Evolutionary conservation across 2,113 vertebrate species (phyloP).

Genomic region (Sinocyclocheilus rhinocerous): DNA sequence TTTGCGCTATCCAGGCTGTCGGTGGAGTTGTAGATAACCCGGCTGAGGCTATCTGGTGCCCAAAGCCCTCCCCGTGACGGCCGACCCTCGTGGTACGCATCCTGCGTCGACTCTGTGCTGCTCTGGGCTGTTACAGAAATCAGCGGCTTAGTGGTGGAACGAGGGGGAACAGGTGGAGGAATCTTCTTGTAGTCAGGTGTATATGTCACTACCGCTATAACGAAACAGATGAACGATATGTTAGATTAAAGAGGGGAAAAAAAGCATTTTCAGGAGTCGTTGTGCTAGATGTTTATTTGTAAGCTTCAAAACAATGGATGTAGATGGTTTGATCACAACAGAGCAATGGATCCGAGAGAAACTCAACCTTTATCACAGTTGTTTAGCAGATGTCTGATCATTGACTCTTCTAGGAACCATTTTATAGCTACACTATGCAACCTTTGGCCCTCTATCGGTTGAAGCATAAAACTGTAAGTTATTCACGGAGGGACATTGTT

Average conservation of each 20-base stretch:
- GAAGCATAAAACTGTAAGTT: too few species aligned
- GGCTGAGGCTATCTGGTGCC: constrained; percentile 85
- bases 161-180: constrained; percentile 92
- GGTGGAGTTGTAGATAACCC: constrained; percentile 88
- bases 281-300: background rate
- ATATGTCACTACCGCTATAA: constrained; percentile 79
- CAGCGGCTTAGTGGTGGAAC: constrained; percentile 93
- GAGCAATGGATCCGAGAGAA: too few species aligned
- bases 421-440: background rate
- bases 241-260: background rate
- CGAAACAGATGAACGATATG: constrained; percentile 24
- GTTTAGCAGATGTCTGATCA: too few species aligned
- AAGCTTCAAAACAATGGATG: too few species aligned
- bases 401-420: background rate
- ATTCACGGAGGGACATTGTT: too few species aligned
- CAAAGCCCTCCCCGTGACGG: constrained; percentile 84
- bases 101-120: constrained; percentile 98
- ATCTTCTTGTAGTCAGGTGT: constrained; percentile 94
- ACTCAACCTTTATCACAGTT: too few species aligned
- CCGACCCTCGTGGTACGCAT: constrained; percentile 91
- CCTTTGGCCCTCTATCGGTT: too few species aligned
- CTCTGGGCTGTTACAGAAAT: constrained; percentile 99
- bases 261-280: background rate
- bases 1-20: constrained; percentile 97
- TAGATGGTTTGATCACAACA: too few species aligned